Evolutionary conservation across 2,888 invertebrate genomes (phyloP), one percentile per base, ranked within the genome.

Genomic region (Perizoma flavofasciatum): DNA sequence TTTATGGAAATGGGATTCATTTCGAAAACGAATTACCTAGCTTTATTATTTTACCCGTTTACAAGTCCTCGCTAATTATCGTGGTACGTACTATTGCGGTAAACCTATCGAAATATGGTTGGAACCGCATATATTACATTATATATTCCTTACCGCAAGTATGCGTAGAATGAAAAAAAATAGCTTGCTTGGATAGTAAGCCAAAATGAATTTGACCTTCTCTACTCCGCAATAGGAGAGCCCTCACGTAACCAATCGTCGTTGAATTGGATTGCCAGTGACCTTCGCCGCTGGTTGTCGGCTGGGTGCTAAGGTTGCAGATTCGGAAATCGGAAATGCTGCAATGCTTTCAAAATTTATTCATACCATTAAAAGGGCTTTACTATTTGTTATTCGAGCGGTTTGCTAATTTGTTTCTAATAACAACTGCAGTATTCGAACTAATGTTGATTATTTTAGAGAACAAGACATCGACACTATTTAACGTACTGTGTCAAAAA

Each of bases 191-290:
- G 5, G 49, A 55, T 57, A 63, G 66, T 57, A 60, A 52, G 33
- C 53, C 46, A 46, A 63, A 55, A 65, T 55, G n/a, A 44, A 32
- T 46, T 54, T 54, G 61, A 63, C 66, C 63, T 66, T 61, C 39
- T 35, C 48, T 9, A 35, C 33, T 54, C 54, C 51, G 44, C 49
- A 58, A 54, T 51, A 55, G 51, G 50, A 44, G 40, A 48, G 50
- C 51, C 55, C 57, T 49, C 50, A 33, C 54, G 55, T 46, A 55
- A 61, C 49, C 43, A 50, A 55, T 22, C 22, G 55, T 58, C 49
- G 51, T 41, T 61, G 55, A 41, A 58, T 62, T 35, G 58, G 39
- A 34, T 54, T 53, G 60, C 47, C 48, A 56, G 46, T 55, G 56
- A 56, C 65, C 65, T 65, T 61, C 60, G 10, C 32, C 7, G 11